These are phyloP conservation scores for Bovichtus variegatus DNA, from an alignment of 2,797 vertebrate species.

Conservation along the genomic window DNA sequence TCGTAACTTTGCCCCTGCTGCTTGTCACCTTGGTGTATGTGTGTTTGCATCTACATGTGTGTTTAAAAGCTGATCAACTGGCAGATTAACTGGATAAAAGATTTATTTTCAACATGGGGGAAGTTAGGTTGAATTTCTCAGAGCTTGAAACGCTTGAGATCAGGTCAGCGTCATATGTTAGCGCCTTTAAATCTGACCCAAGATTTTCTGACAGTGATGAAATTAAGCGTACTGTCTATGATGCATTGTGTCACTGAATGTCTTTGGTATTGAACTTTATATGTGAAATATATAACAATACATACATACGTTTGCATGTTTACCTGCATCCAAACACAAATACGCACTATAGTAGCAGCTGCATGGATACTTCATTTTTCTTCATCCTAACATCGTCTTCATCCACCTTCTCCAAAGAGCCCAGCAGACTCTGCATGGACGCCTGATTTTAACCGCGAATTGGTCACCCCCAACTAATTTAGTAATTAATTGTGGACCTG, in stretches of 20 bases:
- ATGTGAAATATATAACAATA: no score
- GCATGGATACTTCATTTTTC: no score
- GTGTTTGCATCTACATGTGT: slow-evolving; percentile 17
- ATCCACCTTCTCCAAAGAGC: no score
- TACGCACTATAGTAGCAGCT: no score
- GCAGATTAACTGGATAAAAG: slow-evolving; percentile 56
- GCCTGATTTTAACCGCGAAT: background rate
- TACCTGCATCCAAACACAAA: no score
- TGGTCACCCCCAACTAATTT: background rate
- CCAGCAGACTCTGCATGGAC: no score
- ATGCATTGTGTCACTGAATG: background rate
- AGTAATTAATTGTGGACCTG: no score
- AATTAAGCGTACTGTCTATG: background rate
- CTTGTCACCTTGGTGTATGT: slow-evolving; percentile 83
- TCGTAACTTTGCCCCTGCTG: slow-evolving; percentile 70
- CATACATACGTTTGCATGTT: no score
- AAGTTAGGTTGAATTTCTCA: background rate
- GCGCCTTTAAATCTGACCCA: background rate
- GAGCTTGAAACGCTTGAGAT: background rate
- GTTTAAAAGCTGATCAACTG: slow-evolving; percentile 46
- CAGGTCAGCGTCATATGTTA: background rate
- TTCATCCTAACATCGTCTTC: no score
- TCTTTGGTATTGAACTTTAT: background rate
- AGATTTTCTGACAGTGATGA: background rate
- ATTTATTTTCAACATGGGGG: background rate